A percentile compares a stretch with the other conserved stretches of the same genome.
Conservation (phyloP, 2,888 invertebrate genomes). For the Dryomyza anilis region DNA sequence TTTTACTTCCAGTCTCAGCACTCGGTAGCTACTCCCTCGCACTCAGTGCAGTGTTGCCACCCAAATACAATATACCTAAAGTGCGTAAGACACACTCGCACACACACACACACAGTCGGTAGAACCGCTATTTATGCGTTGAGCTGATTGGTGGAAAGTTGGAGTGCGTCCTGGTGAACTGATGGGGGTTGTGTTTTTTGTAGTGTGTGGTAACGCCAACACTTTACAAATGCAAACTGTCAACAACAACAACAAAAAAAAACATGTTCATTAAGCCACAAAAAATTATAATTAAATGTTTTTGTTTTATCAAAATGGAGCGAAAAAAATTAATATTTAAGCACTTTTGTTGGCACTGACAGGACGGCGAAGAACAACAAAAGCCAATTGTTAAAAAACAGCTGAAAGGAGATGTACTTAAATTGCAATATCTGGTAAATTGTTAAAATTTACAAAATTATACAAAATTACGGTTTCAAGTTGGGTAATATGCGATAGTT, state of each 20-base stretch:
- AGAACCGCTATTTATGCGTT: slow-evolving; percentile 43
- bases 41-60: background rate
- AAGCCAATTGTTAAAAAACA: too few relatives aligned
- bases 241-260: background rate
- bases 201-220: slow-evolving; percentile 7
- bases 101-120: slow-evolving; percentile 9
- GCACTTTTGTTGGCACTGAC: too few relatives aligned
- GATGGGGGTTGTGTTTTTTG: background rate
- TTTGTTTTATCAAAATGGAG: too few relatives aligned
- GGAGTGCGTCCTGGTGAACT: slow-evolving; percentile 9
- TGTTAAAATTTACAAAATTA: too few relatives aligned
- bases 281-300: slow-evolving; percentile 6
- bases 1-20: too few relatives aligned
- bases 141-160: slow-evolving; percentile 53
- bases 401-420: too few relatives aligned
- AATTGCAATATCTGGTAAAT: too few relatives aligned
- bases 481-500: too few relatives aligned
- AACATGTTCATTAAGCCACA: background rate
- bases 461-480: too few relatives aligned
- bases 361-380: too few relatives aligned
- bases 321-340: too few relatives aligned
- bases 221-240: slow-evolving; percentile 5
- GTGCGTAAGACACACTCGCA: slow-evolving; percentile 38
- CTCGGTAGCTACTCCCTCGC: background rate
- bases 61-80: slow-evolving; percentile 17